These are phyloP conservation scores for Orthonychiurus folsomi DNA, from an alignment of 2,888 invertebrate genomes.

Conservation along the genomic window DNA sequence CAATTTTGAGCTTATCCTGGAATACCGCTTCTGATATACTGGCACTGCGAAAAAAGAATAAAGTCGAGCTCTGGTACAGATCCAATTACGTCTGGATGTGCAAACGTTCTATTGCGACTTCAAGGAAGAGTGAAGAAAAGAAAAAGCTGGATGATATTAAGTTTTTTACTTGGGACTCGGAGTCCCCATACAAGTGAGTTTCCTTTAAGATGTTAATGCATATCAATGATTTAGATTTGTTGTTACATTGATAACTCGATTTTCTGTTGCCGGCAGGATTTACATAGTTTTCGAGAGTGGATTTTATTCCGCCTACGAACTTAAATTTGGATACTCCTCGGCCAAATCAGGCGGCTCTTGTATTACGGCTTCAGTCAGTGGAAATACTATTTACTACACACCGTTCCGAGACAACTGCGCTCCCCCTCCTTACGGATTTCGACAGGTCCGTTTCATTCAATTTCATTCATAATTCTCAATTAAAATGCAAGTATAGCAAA, in stretches of 20 bases:
- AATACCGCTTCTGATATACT: slow-evolving; percentile 33
- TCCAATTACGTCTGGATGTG: slow-evolving; percentile 39
- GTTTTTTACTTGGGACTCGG: slow-evolving; percentile 25
- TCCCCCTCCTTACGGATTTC: slow-evolving; percentile 35
- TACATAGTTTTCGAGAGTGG: slow-evolving; percentile 25
- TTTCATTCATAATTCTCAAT: too few species aligned
- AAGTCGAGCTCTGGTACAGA: slow-evolving; percentile 35
- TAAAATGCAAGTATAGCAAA: background rate
- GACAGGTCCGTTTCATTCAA: slow-evolving; percentile 20
- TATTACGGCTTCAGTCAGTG: slow-evolving; percentile 33
- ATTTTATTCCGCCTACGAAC: slow-evolving; percentile 23
- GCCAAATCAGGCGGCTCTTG: slow-evolving; percentile 31
- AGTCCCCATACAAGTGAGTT: slow-evolving; percentile 24
- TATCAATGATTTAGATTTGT: background rate
- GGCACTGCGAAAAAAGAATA: slow-evolving; percentile 19
- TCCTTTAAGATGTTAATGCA: too few species aligned
- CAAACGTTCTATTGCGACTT: slow-evolving; percentile 21
- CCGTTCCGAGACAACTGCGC: slow-evolving; percentile 37
- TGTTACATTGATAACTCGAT: slow-evolving; percentile 2
- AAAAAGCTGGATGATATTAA: slow-evolving; percentile 4
- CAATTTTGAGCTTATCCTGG: slow-evolving; percentile 25
- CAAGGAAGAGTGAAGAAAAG: slow-evolving; percentile 7
- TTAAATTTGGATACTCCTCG: slow-evolving; percentile 24
- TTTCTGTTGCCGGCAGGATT: slow-evolving; percentile 22
- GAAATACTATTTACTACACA: slow-evolving; percentile 26